Base-by-base conservation (phyloP, 2,113 vertebrate genomes). In the Galemys pyrenaicus region DNA sequence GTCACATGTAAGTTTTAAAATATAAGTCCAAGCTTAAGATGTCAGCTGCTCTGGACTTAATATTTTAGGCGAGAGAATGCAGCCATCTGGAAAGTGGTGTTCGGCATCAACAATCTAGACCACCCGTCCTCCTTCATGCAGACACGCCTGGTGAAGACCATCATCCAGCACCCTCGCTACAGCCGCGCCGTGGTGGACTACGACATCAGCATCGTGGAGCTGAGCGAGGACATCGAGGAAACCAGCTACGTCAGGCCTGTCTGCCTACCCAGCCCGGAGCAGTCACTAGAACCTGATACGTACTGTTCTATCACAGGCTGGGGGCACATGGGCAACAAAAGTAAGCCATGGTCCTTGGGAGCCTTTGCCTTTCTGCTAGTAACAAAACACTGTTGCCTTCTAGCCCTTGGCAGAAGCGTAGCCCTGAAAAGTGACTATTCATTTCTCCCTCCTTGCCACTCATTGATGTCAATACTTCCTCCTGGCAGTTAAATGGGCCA, bases 221-320 rank as follows among this genome's bases (percentile, higher is more conserved):
- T 99, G 17, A 98, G 98, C 1, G 96, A 98, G 58, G 98, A 98
- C 6, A 97, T 99, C 75, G 96, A 97, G 0, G 98, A 99, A 97
- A 99, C 99, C 1, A 98, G 98, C 94, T 99, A 99, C 0, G 99
- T 99, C 5, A 97, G 99, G 4, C 99, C 99, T 0, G 99, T 99
- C 93, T 99, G 99, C 96, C 92, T 99, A 16, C 99, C 99, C 9
- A 97, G 96, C 62, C 93, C 49, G 0, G 97, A 93, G 16, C 98
- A 99, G 96, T 84, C 98, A 28, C 98, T 99, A 4, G 97, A 96
- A 30, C 98, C 99, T 0, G 99, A 99, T 68, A 99, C 99, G 1
- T 99, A 99, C 98, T 99, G 99, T 93, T 99, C 99, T 96, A 99
- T 99, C 98, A 99, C 99, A 0, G 99, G 99, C 96, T 99, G 99